Conservation (phyloP, 2,888 invertebrate species). For the Serripes groenlandicus region DNA sequence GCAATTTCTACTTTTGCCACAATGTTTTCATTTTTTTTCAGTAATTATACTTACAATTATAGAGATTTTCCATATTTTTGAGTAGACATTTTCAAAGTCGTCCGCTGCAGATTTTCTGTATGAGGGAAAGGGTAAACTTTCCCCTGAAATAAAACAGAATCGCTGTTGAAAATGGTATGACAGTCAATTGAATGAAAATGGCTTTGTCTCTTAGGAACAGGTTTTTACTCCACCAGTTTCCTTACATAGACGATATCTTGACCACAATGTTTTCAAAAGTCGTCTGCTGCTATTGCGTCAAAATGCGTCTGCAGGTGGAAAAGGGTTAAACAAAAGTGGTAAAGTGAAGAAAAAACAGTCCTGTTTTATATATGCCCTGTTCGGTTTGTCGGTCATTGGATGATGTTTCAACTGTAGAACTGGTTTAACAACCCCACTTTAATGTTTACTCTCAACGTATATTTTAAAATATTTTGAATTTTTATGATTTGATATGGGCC, state of each 20-base stretch:
- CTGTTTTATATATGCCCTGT: background rate
- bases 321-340: too few relatives aligned
- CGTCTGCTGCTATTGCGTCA: background rate
- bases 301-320: background rate
- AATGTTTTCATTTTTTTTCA: background rate
- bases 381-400: background rate
- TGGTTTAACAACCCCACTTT: conserved; percentile 16
- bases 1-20: background rate
- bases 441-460: conserved; percentile 16
- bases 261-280: background rate
- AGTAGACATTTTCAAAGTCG: too few relatives aligned
- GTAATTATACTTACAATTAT: background rate
- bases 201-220: too few relatives aligned
- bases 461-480: conserved; percentile 31
- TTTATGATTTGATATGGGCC: conserved; percentile 29
- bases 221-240: background rate
- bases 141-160: too few relatives aligned
- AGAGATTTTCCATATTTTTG: too few relatives aligned
- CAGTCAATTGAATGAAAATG: too few relatives aligned
- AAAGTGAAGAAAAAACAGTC: too few relatives aligned
- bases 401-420: background rate
- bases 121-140: too few relatives aligned
- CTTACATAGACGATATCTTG: too few relatives aligned
- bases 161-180: too few relatives aligned
- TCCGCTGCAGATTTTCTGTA: too few relatives aligned